A percentile compares a stretch with the other conserved stretches of the same genome.
Evolutionary conservation across 2,797 vertebrate species (phyloP).

Genomic region (Cyprinodon diabolis): DNA sequence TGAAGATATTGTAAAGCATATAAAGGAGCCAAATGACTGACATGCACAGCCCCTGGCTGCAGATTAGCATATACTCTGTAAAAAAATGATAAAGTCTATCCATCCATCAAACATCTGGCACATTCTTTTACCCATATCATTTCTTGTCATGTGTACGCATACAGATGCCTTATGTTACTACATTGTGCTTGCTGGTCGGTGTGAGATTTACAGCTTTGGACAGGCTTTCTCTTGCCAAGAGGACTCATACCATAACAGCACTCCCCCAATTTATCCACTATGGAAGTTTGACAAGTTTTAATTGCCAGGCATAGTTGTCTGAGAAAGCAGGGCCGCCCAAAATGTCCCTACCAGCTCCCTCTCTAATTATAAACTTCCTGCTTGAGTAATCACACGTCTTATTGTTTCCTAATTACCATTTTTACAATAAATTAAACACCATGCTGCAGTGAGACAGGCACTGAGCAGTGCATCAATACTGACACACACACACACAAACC

Average conservation of each 20-base stretch:
- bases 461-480: constrained; percentile 74
- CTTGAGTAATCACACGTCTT: constrained; percentile 85
- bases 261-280: constrained; percentile 75
- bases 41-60: constrained; percentile 24
- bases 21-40: constrained; percentile 36
- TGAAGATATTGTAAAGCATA: constrained; percentile 23
- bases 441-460: constrained; percentile 72
- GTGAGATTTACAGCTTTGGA: constrained; percentile 50
- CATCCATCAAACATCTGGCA: constrained; percentile 33
- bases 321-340: constrained; percentile 70
- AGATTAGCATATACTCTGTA: constrained; percentile 24
- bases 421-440: constrained; percentile 87
- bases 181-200: not conserved
- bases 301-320: constrained; percentile 75
- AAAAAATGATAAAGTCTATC: constrained; percentile 4
- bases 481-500: constrained; percentile 55
- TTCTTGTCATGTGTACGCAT: constrained; percentile 17
- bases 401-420: constrained; percentile 86
- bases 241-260: constrained; percentile 62
- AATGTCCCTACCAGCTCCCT: constrained; percentile 80
- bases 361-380: constrained; percentile 87
- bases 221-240: constrained; percentile 60
- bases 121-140: constrained; percentile 13
- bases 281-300: constrained; percentile 83
- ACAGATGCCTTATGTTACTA: constrained; percentile 9